Evolutionary conservation across 2,797 vertebrate species (phyloP).

Genomic region (Scolopax rusticola): DNA sequence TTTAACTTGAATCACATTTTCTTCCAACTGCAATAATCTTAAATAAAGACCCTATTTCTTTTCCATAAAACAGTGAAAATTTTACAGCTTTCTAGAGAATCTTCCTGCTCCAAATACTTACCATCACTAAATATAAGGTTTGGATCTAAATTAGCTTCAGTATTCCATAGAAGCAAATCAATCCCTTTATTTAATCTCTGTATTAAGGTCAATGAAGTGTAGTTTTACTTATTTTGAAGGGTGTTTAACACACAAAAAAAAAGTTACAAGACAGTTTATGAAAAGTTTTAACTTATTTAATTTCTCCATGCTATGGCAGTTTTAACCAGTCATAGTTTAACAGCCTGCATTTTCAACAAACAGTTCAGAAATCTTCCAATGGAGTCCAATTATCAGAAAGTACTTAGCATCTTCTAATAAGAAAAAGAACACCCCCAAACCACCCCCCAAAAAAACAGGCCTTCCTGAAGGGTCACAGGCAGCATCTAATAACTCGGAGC

Average conservation of each 20-base stretch:
- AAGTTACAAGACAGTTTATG: not conserved
- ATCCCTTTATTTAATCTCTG: not conserved
- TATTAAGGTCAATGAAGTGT: not conserved
- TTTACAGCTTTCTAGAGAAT: not conserved
- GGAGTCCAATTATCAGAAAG: not conserved
- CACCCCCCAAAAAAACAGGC: fast-evolving
- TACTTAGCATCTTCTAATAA: not conserved
- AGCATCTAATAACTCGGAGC: not conserved
- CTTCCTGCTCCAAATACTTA: not conserved
- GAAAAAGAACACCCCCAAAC: not conserved
- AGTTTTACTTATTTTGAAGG: not conserved
- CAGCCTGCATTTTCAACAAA: not conserved
- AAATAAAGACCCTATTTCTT: not conserved
- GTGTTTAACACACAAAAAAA: not conserved
- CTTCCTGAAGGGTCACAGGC: not conserved
- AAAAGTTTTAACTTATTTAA: not conserved
- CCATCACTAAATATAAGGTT: not conserved
- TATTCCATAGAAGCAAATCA: not conserved
- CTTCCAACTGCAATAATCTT: not conserved
- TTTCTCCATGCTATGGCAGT: not conserved
- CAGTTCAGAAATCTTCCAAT: not conserved
- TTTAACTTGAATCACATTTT: not conserved
- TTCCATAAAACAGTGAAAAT: not conserved
- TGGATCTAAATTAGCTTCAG: not conserved
- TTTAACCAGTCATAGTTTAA: not conserved